Evolutionary conservation across 2,113 vertebrate species (phyloP), one percentile per base, ranked within the genome.

Genomic region (Chrysemys picta): DNA sequence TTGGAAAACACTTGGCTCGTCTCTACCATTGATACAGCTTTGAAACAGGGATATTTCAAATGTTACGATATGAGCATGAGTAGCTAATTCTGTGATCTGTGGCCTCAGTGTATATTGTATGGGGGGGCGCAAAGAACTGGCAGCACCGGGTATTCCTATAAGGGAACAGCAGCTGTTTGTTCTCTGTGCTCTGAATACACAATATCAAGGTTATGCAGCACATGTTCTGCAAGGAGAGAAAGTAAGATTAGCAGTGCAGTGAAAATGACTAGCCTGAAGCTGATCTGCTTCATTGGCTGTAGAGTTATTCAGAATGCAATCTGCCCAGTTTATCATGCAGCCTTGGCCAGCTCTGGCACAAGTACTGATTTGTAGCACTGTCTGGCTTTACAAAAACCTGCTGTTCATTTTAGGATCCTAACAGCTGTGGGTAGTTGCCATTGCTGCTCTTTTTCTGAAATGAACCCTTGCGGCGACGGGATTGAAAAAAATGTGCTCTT

Each of bases 261-360:
- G 87, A 82, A 95, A 91, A 83, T 82, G 4, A 78, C 75, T 92
- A 88, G 96, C 93, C 94, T 95, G 93, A 42, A 93, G 96, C 96
- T 92, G 87, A 90, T 97, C 91, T 92, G 87, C 90, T 94, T 93
- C 85, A 85, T 93, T 95, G 94, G 72, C 89, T 93, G 65, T 88
- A 29, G 83, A 89, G 72, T 93, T 83, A 91, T 79, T 96, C 89
- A 92, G 92, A 88, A 87, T 84, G 86, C 93, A 95, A 90, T 95
- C 97, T 97, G 94, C 93, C 90, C 85, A 65, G 83, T 96, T 97
- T 97, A 93, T 93, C 95, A 82, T 50, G 89, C 95, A 97, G 93
- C 93, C 96, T 92, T 96, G 95, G 95, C 96, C 93, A 96, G 82
- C 82, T 2, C 94, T 97, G 95, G 96, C 93, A 91, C n/a, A 94